phyloP scores from a whole-genome alignment of 2,888 invertebrate genomes.

The Eristalinus sepulchralis region DNA sequence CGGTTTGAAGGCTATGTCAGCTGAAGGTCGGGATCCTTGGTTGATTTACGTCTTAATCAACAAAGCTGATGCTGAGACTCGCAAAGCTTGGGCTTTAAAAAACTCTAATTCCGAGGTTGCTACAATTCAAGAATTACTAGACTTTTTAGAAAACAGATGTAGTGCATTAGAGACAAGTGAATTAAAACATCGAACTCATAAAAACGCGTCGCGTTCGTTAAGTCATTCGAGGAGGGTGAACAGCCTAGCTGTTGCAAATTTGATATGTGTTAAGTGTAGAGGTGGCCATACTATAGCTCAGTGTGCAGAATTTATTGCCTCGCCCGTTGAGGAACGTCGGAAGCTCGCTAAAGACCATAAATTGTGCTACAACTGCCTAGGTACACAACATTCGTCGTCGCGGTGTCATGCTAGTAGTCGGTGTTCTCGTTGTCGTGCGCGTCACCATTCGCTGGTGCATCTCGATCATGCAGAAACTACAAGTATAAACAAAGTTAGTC shows the following conservation, averaged over 20 bases:
- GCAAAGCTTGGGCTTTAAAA: too few relatives aligned
- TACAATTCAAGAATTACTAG: background rate
- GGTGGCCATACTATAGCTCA: background rate
- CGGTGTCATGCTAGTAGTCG: background rate
- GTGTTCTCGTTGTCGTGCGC: conserved; percentile 3
- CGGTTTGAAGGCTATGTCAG: too few relatives aligned
- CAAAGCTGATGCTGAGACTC: too few relatives aligned
- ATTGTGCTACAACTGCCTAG: conserved; percentile 18
- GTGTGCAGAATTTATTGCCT: background rate
- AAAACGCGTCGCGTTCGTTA: background rate
- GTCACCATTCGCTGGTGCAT: conserved; percentile 15
- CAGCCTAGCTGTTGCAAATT: too few relatives aligned
- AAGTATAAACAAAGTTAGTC: background rate
- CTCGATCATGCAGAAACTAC: background rate
- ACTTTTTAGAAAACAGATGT: background rate
- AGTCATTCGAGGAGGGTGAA: background rate
- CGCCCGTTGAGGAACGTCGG: background rate
- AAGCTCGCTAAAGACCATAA: conserved; percentile 8
- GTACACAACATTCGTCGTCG: conserved; percentile 15
- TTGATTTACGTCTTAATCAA: too few relatives aligned
- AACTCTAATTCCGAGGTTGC: too few relatives aligned
- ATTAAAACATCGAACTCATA: background rate
- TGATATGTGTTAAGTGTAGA: background rate
- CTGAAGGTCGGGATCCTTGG: too few relatives aligned
- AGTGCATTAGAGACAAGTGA: background rate